A percentile compares a stretch with the other conserved stretches of the same genome.
Evolutionary conservation across 2,888 invertebrate genomes (phyloP).

Genomic region (Argyra leucocephala): DNA sequence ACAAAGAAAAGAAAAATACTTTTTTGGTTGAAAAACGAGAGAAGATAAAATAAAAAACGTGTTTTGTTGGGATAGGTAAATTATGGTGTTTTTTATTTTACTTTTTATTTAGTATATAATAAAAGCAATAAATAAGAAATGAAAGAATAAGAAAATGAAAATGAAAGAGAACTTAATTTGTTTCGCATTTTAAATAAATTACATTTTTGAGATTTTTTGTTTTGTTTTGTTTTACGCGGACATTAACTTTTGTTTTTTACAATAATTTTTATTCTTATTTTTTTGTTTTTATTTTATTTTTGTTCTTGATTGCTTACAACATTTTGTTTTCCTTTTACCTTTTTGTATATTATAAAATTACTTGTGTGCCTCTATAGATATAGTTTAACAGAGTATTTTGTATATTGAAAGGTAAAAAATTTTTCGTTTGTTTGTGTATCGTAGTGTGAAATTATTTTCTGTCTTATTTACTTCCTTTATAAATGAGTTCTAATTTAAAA

Average conservation of each 20-base stretch:
- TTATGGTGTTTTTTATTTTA: too few species aligned
- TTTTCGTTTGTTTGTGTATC: too few species aligned
- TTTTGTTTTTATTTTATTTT: neutral
- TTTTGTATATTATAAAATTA: too few species aligned
- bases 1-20: too few species aligned
- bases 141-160: neutral
- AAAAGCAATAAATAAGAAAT: neutral
- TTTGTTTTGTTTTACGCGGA: neutral
- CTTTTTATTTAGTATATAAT: neutral
- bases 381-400: too few species aligned
- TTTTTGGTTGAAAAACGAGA: neutral
- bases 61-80: neutral
- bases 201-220: neutral
- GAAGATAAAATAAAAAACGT: neutral
- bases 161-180: neutral
- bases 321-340: neutral
- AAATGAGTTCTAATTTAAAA: too few species aligned
- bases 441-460: too few species aligned
- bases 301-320: neutral
- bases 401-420: too few species aligned
- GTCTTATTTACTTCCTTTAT: too few species aligned
- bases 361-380: too few species aligned
- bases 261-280: neutral
- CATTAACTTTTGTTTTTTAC: slow-evolving; percentile 2
- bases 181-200: neutral